Conservation (phyloP, 37 sponge, comb jelly and placozoan genomes). For the Axinella damicornis region DNA sequence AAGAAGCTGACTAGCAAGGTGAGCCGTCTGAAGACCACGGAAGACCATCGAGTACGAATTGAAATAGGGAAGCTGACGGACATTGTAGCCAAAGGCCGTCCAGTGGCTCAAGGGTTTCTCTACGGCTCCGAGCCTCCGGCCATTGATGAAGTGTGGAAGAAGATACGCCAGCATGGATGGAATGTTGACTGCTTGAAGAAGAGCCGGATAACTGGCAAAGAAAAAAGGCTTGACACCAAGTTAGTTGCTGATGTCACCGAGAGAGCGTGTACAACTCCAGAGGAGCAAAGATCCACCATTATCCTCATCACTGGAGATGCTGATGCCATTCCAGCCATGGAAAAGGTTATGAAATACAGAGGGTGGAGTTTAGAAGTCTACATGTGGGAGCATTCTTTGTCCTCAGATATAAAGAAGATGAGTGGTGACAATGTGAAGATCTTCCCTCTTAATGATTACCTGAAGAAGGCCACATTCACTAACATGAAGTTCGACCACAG, state of each 20-base stretch:
- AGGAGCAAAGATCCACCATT: constrained; percentile 14
- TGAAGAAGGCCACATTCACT: background rate
- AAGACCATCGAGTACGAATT: constrained; percentile 46
- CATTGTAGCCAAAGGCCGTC: constrained; percentile 19
- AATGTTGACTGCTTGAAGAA: constrained; percentile 16
- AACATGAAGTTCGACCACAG: background rate
- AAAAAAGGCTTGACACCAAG: constrained; percentile 43
- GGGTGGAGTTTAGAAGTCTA: constrained; percentile 41
- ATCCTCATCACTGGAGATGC: constrained; percentile 47
- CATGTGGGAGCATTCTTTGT: constrained; percentile 48
- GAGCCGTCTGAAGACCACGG: background rate
- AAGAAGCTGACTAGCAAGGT: too few species aligned
- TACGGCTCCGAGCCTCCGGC: constrained; percentile 61
- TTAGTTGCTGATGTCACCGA: constrained; percentile 28
- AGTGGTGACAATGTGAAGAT: background rate
- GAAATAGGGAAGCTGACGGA: constrained; percentile 29
- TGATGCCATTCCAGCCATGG: constrained; percentile 28
- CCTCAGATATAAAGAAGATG: background rate
- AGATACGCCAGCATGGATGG: constrained; percentile 28
- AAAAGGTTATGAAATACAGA: constrained; percentile 8
- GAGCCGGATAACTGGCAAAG: constrained; percentile 24
- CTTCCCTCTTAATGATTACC: background rate
- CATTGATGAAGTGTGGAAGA: constrained; percentile 35
- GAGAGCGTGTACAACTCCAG: constrained; percentile 25
- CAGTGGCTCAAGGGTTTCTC: constrained; percentile 6